Conservation (phyloP, 2,888 invertebrate genomes). For the Zygogramma bicolorata region DNA sequence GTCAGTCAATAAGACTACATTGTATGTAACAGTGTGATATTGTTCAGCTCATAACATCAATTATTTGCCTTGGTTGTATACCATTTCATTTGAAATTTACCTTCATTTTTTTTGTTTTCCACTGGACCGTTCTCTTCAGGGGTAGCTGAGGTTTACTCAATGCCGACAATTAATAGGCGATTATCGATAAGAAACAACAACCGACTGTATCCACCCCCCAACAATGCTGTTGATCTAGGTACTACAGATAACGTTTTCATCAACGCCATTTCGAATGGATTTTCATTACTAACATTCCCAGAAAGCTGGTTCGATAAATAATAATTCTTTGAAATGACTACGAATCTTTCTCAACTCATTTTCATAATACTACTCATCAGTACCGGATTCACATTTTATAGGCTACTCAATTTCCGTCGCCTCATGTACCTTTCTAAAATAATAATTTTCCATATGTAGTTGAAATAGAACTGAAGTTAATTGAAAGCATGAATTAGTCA, state of each 20-base stretch:
- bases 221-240: slow-evolving; percentile 55
- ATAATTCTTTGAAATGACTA: not conserved
- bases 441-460: too few relatives aligned
- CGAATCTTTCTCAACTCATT: not conserved
- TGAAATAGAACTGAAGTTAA: too few relatives aligned
- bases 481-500: too few relatives aligned
- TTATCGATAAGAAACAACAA: slow-evolving; percentile 62
- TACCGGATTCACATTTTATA: too few relatives aligned
- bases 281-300: slow-evolving; percentile 19
- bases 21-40: too few relatives aligned
- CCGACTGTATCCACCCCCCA: slow-evolving; percentile 53
- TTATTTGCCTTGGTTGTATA: not conserved
- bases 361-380: too few relatives aligned
- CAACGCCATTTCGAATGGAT: too few relatives aligned
- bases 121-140: slow-evolving; percentile 32
- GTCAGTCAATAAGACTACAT: too few relatives aligned
- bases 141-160: slow-evolving; percentile 57
- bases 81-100: too few relatives aligned
- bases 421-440: too few relatives aligned
- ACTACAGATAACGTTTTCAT: slow-evolving; percentile 45
- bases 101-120: not conserved
- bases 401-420: too few relatives aligned
- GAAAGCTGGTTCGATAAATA: not conserved
- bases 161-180: slow-evolving; percentile 65
- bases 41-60: too few relatives aligned